Conservation (phyloP, 2,113 vertebrate species). For the Probosciger aterrimus region DNA sequence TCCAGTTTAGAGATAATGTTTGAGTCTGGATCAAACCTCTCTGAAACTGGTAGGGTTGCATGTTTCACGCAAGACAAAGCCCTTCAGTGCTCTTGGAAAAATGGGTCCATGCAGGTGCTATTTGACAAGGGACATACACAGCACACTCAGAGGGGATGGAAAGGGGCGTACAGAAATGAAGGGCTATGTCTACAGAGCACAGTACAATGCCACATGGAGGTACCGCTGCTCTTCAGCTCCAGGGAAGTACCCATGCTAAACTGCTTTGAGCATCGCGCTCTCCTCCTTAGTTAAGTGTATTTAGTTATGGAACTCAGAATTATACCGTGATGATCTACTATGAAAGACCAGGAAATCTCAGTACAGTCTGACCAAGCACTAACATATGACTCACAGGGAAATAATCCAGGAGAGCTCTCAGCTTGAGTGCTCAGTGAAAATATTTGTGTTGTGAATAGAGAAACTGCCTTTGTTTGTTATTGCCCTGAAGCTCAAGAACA, state of each 20-base stretch:
- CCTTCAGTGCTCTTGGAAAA: not conserved
- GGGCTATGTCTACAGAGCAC: not conserved
- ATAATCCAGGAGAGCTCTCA: not conserved
- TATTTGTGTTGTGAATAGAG: not conserved
- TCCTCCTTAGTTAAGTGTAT: not conserved
- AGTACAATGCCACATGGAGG: rapidly evolving
- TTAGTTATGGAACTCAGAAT: not conserved
- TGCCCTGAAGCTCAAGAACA: not conserved
- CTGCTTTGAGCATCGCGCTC: not conserved
- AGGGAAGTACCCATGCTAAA: not conserved
- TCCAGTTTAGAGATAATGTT: not conserved
- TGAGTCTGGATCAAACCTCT: not conserved
- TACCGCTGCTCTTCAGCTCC: not conserved
- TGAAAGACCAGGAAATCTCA: not conserved
- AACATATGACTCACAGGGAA: not conserved
- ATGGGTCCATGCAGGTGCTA: too few species aligned
- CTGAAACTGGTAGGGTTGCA: not conserved
- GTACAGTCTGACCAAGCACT: not conserved
- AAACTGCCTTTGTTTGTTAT: not conserved
- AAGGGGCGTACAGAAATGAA: rapidly evolving
- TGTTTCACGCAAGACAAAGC: not conserved
- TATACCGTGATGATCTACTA: not conserved
- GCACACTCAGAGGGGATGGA: rapidly evolving
- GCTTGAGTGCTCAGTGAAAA: not conserved
- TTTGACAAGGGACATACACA: not conserved